Base-by-base conservation (phyloP, 1,140 invertebrate species). In the Asobara japonica region DNA sequence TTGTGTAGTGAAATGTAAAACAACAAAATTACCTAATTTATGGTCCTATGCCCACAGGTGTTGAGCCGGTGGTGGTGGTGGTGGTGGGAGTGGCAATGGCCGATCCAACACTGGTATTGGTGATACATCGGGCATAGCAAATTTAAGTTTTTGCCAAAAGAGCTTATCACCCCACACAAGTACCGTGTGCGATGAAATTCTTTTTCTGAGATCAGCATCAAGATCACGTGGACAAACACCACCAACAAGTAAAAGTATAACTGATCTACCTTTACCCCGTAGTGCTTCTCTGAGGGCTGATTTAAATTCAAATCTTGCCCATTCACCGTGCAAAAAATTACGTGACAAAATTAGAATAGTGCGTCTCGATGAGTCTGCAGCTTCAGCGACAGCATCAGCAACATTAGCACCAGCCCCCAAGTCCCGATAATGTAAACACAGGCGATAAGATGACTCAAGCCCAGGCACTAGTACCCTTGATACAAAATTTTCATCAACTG, bases 111-210 rank as follows among this genome's bases (percentile, higher is more conserved):
- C 82, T 16, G 84, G 84, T 61, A 84, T 80, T 3, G 84, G 81
- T 33, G 81, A 81, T 3, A 92, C 90, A 79, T 95, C 93, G 36
- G 96, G 96, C 92, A 98, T 92, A 20, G 95, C 94, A 80, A 95
- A 96, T 78, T 94, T 91, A 62, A 98, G 89, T 87, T 97, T 97
- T 80, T 97, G 93, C 96, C 96, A 98, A 88, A 98, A 98, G 79
- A 94, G 91, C 82, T 95, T 93, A 88, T 97, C 96, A 69, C 94
- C 95, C 94, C 95, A 97, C 81, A 95, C 93, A 78, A 97, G 92
- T 87, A 92, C 94, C 83, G 95, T 96, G 87, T 95, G 95, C 11
- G 94, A 95, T 78, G 96, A 94, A 72, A 98, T 90, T 88, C 96
- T 96, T 77, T 96, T 90, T 74, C 94, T 89, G 73, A 98, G 90